Evolutionary conservation across 2,888 invertebrate genomes (phyloP).

Genomic region (Lasioglossum marginatum): DNA sequence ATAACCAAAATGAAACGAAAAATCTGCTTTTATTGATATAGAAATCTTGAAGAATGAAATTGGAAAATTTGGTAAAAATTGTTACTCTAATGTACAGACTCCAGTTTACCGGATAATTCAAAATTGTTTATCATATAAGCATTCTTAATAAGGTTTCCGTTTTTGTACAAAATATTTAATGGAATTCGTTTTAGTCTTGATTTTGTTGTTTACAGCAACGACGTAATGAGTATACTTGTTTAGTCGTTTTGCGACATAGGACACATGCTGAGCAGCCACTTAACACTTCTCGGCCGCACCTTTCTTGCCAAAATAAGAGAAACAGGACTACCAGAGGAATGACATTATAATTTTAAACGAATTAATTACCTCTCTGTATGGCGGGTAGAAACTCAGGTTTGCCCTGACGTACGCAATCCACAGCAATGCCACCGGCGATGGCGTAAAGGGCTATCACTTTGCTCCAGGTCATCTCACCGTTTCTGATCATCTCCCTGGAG

Average conservation of each 20-base stretch:
- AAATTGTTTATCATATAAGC: background rate
- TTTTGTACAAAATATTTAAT: background rate
- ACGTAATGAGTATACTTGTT: background rate
- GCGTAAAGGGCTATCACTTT: conserved; percentile 92
- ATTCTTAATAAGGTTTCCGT: background rate
- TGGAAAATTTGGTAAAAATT: too few relatives aligned
- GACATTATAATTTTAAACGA: conserved; percentile 14
- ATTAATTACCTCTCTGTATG: conserved; percentile 87
- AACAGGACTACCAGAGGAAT: background rate
- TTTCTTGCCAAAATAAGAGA: background rate
- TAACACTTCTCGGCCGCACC: background rate
- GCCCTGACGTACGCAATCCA: conserved; percentile 91
- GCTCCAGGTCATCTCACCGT: conserved; percentile 91
- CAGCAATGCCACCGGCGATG: conserved; percentile 92
- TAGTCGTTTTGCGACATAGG: background rate
- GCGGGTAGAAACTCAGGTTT: conserved; percentile 91
- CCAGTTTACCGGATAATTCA: background rate
- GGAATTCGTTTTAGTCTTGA: background rate
- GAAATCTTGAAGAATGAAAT: too few relatives aligned
- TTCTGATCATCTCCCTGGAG: conserved; percentile 87
- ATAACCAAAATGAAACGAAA: background rate
- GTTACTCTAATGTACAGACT: background rate
- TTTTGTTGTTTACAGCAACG: background rate
- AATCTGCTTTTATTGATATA: too few relatives aligned
- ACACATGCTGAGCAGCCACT: background rate